Conservation (phyloP, 2,888 invertebrate species). For the Athetis lepigone region DNA sequence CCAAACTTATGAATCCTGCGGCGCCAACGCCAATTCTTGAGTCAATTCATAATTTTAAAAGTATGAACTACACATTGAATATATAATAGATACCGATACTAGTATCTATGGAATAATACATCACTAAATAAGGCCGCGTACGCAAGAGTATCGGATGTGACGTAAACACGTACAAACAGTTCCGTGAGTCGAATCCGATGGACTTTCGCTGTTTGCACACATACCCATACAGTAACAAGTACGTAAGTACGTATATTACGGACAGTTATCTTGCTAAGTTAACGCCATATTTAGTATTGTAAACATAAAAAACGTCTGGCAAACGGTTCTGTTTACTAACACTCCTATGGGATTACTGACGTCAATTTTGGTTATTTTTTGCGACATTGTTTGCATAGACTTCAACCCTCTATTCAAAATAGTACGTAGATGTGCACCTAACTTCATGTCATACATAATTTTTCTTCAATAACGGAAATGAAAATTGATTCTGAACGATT, state of each 20-base stretch:
- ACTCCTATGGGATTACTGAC: slow-evolving; percentile 56
- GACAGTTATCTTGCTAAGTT: slow-evolving; percentile 62
- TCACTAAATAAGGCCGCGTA: slow-evolving; percentile 65
- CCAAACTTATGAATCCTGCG: slow-evolving; percentile 42
- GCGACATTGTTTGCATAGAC: no score
- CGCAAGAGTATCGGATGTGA: slow-evolving; percentile 71
- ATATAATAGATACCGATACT: slow-evolving; percentile 53
- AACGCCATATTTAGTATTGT: slow-evolving; percentile 66
- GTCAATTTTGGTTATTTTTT: slow-evolving; percentile 30
- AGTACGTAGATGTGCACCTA: no score
- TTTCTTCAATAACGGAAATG: no score
- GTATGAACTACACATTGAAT: slow-evolving; percentile 54
- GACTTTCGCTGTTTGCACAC: slow-evolving; percentile 75
- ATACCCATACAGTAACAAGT: slow-evolving; percentile 53
- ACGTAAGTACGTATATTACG: slow-evolving; percentile 20
- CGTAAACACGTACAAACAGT: slow-evolving; percentile 67
- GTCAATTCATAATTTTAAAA: slow-evolving; percentile 49
- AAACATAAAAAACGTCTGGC: slow-evolving; percentile 59
- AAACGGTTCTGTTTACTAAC: slow-evolving; percentile 56
- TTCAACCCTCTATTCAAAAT: no score
- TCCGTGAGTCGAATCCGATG: slow-evolving; percentile 70
- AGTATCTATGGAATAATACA: slow-evolving; percentile 61
- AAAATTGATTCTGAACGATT: no score
- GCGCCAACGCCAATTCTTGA: slow-evolving; percentile 48
- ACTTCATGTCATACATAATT: no score